Conservation (phyloP, 2,888 invertebrate species). For the Drosophila formosana region DNA sequence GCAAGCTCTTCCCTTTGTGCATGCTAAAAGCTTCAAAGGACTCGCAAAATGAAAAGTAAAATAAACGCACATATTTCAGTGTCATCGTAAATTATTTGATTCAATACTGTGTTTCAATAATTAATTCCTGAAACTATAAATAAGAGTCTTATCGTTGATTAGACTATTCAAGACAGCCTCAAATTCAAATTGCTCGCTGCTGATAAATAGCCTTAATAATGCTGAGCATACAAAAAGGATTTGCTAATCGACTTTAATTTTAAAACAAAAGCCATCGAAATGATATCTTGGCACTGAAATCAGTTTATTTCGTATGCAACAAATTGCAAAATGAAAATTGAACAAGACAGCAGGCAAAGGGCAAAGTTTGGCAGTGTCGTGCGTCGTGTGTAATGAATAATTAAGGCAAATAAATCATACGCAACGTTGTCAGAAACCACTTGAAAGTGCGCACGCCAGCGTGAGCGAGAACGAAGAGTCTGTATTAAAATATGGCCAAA, state of each 20-base stretch:
- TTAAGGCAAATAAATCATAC: conserved; percentile 75
- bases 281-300: neutral
- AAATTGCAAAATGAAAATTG: conserved; percentile 6
- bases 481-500: conserved; percentile 51
- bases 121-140: neutral
- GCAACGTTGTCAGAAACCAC: conserved; percentile 57
- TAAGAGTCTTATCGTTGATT: neutral
- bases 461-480: conserved; percentile 27
- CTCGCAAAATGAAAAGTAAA: conserved; percentile 10
- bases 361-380: conserved; percentile 5
- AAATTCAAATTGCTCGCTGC: neutral
- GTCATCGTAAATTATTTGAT: conserved; percentile 3
- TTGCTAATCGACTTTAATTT: neutral
- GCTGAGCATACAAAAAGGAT: neutral
- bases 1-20: conserved; percentile 10
- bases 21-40: neutral
- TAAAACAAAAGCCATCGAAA: neutral
- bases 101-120: neutral
- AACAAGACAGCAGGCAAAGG: conserved; percentile 15
- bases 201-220: conserved; percentile 13
- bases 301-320: neutral
- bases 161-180: neutral
- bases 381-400: conserved; percentile 63
- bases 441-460: conserved; percentile 58
- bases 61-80: neutral